A percentile compares a stretch with the other conserved stretches of the same genome.
phyloP scores from a whole-genome alignment of 64 coral and sea anemone species.

The Astreopora myriophthalma region DNA sequence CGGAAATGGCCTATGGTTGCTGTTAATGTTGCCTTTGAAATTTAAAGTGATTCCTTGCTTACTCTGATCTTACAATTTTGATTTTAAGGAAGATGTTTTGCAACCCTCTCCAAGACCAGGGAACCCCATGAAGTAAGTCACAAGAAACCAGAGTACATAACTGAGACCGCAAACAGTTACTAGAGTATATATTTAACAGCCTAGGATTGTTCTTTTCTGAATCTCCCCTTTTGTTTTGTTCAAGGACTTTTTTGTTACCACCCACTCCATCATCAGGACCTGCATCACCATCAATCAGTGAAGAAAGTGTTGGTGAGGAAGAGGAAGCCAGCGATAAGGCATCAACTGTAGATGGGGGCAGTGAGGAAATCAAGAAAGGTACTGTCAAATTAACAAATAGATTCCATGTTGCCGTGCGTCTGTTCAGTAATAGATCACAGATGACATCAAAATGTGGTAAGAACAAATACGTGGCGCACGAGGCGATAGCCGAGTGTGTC shows the following conservation, averaged over 20 bases:
- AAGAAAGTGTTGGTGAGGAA: neutral
- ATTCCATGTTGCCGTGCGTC: neutral
- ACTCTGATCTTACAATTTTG: neutral
- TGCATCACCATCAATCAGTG: neutral
- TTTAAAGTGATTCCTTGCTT: neutral
- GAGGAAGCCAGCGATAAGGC: neutral
- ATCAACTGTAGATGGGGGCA: neutral
- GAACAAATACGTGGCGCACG: too few relatives aligned
- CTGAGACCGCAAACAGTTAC: too few relatives aligned
- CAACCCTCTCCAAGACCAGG: conserved; percentile 8
- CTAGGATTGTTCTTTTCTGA: neutral
- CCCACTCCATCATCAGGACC: conserved; percentile 23
- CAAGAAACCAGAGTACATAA: neutral
- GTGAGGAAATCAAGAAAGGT: conserved; percentile 32
- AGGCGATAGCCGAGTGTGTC: too few relatives aligned
- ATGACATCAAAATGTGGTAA: too few relatives aligned
- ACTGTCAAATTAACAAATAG: too few relatives aligned
- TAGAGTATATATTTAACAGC: neutral
- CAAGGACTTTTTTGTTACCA: conserved; percentile 26
- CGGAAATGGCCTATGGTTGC: too few relatives aligned
- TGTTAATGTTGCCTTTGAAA: too few relatives aligned
- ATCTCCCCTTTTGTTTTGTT: neutral
- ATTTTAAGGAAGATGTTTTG: neutral
- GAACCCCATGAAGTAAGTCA: conserved; percentile 11
- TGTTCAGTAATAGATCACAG: too few relatives aligned